Evolutionary conservation across 2,113 vertebrate genomes (phyloP).

Genomic region (Lycocorax pyrrhopterus): DNA sequence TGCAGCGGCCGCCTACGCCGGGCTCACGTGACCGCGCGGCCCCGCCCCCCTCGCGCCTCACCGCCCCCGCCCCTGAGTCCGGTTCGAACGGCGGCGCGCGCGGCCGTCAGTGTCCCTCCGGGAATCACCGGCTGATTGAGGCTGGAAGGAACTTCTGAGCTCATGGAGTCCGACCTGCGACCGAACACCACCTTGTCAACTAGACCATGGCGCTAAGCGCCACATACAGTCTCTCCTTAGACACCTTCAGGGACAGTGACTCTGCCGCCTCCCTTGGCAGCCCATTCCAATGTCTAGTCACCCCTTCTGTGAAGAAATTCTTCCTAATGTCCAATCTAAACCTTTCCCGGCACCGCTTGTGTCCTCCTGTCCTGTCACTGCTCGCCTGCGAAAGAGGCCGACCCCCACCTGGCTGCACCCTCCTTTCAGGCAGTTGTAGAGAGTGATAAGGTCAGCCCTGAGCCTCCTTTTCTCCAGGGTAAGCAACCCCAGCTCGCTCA

Average conservation of each 20-base stretch:
- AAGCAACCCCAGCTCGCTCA: rapidly evolving
- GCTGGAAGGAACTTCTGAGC: rapidly evolving
- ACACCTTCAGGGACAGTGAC: too few species aligned
- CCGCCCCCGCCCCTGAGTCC: rapidly evolving
- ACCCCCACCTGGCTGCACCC: rapidly evolving
- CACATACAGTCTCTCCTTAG: too few species aligned
- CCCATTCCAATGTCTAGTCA: too few species aligned
- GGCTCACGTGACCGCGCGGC: neutral
- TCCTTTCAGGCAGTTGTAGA: rapidly evolving
- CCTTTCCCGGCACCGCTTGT: neutral
- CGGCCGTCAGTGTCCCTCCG: rapidly evolving
- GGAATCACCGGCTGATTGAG: rapidly evolving
- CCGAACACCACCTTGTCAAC: neutral
- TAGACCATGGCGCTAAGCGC: neutral
- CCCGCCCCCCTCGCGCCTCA: rapidly evolving
- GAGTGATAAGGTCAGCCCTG: rapidly evolving
- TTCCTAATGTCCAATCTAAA: neutral
- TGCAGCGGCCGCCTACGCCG: neutral
- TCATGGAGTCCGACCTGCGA: rapidly evolving
- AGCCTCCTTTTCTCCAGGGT: neutral
- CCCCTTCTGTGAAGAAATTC: neutral
- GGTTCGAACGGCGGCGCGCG: rapidly evolving
- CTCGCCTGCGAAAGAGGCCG: too few species aligned
- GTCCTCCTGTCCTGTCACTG: neutral
- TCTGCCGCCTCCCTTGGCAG: neutral